Conservation (phyloP, 1,140 invertebrate genomes). For the Drosophila mojavensis region DNA sequence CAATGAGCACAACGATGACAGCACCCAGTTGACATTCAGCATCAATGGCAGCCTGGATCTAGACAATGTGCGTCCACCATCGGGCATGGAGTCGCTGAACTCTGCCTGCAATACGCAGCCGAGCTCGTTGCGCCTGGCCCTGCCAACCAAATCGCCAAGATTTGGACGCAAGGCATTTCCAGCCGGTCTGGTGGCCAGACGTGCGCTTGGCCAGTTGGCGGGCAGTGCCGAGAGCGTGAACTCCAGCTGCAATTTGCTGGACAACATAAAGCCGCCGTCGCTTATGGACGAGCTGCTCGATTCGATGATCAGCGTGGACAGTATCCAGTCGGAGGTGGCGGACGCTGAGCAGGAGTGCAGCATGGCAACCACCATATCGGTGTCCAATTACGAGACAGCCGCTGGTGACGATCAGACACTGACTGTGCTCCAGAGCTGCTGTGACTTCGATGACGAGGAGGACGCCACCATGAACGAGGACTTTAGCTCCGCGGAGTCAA, state of each 20-base stretch:
- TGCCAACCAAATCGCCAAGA: constrained; percentile 72
- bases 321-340: constrained; percentile 91
- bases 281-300: constrained; percentile 91
- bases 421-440: constrained; percentile 73
- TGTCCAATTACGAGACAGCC: constrained; percentile 81
- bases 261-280: constrained; percentile 92
- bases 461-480: constrained; percentile 83
- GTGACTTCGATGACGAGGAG: constrained; percentile 84
- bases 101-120: constrained; percentile 69
- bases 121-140: constrained; percentile 71
- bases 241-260: constrained; percentile 87
- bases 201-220: constrained; percentile 86
- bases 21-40: constrained; percentile 86
- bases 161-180: constrained; percentile 88
- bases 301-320: constrained; percentile 93
- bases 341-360: constrained; percentile 84
- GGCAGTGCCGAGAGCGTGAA: constrained; percentile 85
- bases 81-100: constrained; percentile 87
- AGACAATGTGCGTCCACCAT: constrained; percentile 91
- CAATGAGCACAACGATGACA: constrained; percentile 39
- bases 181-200: constrained; percentile 87
- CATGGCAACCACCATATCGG: constrained; percentile 76
- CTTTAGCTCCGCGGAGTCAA: constrained; percentile 89
- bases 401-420: constrained; percentile 85
- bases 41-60: constrained; percentile 87